phyloP scores from a whole-genome alignment of 2,888 invertebrate species.

The Apocheima hispidaria region DNA sequence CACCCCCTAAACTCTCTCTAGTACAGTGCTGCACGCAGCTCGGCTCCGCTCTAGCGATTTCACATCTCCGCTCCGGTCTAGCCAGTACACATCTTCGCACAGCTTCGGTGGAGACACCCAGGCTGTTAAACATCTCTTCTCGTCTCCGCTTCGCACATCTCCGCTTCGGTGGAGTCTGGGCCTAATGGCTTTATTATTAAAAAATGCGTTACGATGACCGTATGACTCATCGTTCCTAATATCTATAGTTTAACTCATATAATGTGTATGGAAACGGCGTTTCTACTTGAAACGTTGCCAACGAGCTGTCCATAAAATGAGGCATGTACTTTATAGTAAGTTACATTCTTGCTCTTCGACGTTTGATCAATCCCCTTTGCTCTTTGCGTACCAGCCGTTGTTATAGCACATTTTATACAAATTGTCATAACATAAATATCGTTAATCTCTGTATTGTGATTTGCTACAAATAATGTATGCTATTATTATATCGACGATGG shows the following conservation, averaged over 20 bases:
- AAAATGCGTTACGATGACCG: constrained; percentile 23
- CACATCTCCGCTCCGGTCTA: too few species aligned
- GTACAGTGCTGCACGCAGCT: too few species aligned
- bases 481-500: constrained; percentile 28
- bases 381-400: constrained; percentile 20
- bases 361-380: constrained; percentile 40
- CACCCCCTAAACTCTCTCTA: too few species aligned
- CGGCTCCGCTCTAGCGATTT: too few species aligned
- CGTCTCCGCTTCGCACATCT: too few species aligned
- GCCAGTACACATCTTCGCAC: too few species aligned
- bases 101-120: too few species aligned
- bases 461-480: constrained; percentile 17
- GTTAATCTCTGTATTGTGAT: constrained; percentile 35
- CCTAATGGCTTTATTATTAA: constrained; percentile 5
- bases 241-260: constrained; percentile 22
- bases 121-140: too few species aligned
- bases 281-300: constrained; percentile 48
- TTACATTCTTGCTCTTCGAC: constrained; percentile 35
- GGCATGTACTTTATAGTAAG: constrained; percentile 34
- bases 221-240: constrained; percentile 30
- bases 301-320: constrained; percentile 44
- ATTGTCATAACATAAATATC: constrained; percentile 38
- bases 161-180: too few species aligned
- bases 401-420: constrained; percentile 31
- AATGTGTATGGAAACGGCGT: constrained; percentile 25